phyloP scores from a whole-genome alignment of 2,113 vertebrate genomes.

The Salvelinus fontinalis region DNA sequence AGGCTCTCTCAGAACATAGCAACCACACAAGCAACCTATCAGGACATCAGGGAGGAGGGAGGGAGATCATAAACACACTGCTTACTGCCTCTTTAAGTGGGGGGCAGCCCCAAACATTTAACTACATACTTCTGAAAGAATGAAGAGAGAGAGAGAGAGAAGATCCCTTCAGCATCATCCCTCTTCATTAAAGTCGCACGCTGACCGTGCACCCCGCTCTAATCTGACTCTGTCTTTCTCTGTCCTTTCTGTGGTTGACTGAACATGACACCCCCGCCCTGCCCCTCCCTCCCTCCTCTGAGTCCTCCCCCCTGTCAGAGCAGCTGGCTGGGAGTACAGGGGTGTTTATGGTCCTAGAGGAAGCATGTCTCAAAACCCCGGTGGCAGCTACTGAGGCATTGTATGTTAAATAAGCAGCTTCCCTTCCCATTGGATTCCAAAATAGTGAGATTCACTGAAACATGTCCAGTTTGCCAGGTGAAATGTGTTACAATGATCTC shows the following conservation, averaged over 20 bases:
- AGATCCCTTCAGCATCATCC: neutral
- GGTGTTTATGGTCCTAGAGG: conserved; percentile 53
- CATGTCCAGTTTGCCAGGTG: conserved; percentile 1
- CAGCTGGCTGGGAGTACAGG: conserved; percentile 40
- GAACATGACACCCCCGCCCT: neutral
- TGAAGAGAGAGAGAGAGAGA: neutral
- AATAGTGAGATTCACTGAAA: conserved; percentile 10
- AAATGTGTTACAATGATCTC: too few relatives aligned
- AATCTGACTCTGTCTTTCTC: neutral
- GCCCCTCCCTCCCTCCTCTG: neutral
- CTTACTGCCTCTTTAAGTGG: neutral
- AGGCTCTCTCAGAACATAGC: conserved; percentile 2
- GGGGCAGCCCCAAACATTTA: neutral
- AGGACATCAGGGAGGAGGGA: conserved; percentile 16
- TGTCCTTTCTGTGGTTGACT: conserved; percentile 9
- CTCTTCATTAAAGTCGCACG: neutral
- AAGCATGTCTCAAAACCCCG: conserved; percentile 50
- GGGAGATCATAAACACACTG: neutral
- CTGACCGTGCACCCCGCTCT: neutral
- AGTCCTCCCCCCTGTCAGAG: neutral
- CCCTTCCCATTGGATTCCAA: conserved; percentile 34
- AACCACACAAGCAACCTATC: conserved; percentile 11
- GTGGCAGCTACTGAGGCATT: conserved; percentile 43
- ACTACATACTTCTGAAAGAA: neutral
- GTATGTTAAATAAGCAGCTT: conserved; percentile 44